Evolutionary conservation across 53 echinoderm and acorn worm species (phyloP), one percentile per base, ranked within the genome.

Genomic region (Paelopatides confundens): DNA sequence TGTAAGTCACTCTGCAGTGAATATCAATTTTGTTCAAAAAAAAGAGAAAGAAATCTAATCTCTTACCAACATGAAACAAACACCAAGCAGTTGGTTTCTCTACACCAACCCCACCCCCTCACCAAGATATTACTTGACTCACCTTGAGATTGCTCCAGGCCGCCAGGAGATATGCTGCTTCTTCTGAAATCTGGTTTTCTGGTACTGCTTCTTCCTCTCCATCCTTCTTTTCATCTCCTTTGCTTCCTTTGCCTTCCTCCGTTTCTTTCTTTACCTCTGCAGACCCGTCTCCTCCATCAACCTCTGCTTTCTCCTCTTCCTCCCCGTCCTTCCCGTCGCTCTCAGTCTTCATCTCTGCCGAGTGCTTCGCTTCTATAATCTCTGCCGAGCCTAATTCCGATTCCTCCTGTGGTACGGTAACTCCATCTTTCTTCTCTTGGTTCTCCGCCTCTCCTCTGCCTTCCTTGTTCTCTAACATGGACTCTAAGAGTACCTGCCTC

Each of bases 101-200:
- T 8, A 63, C 12, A 63, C 24, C 63, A 13, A 63, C 63, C 17
- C 26, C 63, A 6, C 12, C 12, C 8, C 0, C 11, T 63, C 1
- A 11, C 8, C 63, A 63, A 17, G 63, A 7, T 17, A 43, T 12
- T 17, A 13, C 63, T 26, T 11, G 9, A 63, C 79, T 79, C 51
- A 79, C 79, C 87, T 95, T 95, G 3, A 97, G 81, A 5, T 92
- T 85, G 76, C 97, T 93, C 97, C 97, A 97, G 5, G 92, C 54
- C 87, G 88, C 92, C n/a, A 97, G 62, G 0, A 97, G 88, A 24
- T 85, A 86, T 62, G 92, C 90, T 48, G 95, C 91, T 27, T 91
- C 76, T 34, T 35, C 69, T 24, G 93, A 91, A 43, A 96, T 87
- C 52, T 83, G 85, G 21, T 46, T 64, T 18, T 51, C 35, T 29